Evolutionary conservation across 2,888 invertebrate genomes (phyloP).

Genomic region (Aleiodes leptofemur): DNA sequence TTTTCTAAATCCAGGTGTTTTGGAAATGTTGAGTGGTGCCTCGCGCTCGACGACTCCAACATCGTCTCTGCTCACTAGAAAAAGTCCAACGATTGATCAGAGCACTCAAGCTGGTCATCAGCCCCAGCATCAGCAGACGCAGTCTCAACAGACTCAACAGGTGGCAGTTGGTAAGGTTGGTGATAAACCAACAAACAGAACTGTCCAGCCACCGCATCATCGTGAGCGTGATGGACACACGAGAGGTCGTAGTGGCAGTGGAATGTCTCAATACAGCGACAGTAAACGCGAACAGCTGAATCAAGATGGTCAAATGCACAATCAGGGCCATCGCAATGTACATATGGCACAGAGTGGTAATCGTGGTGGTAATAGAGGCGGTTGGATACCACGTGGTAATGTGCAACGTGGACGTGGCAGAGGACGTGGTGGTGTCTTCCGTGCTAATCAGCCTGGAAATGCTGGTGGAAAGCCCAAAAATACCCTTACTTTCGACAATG

Average conservation of each 20-base stretch:
- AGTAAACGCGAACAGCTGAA: slow-evolving; percentile 60
- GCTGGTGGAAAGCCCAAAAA: slow-evolving; percentile 78
- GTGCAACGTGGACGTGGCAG: slow-evolving; percentile 71
- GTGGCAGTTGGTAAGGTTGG: slow-evolving; percentile 65
- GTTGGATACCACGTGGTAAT: slow-evolving; percentile 72
- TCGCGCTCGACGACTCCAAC: slow-evolving; percentile 91
- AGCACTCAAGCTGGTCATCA: slow-evolving; percentile 83
- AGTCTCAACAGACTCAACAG: slow-evolving; percentile 71
- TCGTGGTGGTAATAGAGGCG: slow-evolving; percentile 72
- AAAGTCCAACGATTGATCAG: slow-evolving; percentile 92
- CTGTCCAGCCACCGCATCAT: slow-evolving; percentile 67
- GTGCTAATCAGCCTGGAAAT: slow-evolving; percentile 70
- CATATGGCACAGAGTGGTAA: slow-evolving; percentile 54
- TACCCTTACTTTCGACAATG: slow-evolving; percentile 94
- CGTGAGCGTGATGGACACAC: slow-evolving; percentile 67
- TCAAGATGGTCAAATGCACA: slow-evolving; percentile 59
- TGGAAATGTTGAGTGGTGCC: slow-evolving; percentile 84
- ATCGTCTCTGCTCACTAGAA: slow-evolving; percentile 82
- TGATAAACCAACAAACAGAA: slow-evolving; percentile 66
- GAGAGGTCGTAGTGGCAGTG: slow-evolving; percentile 64
- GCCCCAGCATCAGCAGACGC: slow-evolving; percentile 70
- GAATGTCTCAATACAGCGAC: slow-evolving; percentile 70
- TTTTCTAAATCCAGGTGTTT: slow-evolving; percentile 74
- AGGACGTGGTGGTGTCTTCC: slow-evolving; percentile 72
- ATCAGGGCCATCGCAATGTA: slow-evolving; percentile 45